These are phyloP conservation scores for Sminthurides bifidus DNA, from an alignment of 1,140 invertebrate species.

Conservation along the genomic window DNA sequence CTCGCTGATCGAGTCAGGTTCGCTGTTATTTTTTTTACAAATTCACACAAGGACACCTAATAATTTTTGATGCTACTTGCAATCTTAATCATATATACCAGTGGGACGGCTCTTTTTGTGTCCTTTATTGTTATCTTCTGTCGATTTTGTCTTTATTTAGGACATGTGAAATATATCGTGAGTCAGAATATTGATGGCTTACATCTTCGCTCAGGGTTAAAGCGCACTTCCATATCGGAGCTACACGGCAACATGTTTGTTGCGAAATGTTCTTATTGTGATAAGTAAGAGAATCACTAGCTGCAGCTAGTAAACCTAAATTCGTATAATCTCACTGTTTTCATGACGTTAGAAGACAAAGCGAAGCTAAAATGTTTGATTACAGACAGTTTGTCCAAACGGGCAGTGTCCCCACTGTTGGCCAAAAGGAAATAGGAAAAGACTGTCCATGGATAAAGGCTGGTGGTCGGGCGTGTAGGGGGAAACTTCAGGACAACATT, in stretches of 20 bases:
- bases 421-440: slow-evolving; percentile 71
- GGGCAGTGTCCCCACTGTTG: slow-evolving; percentile 66
- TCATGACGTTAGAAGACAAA: background rate
- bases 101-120: too few species aligned
- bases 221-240: slow-evolving; percentile 69
- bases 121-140: too few species aligned
- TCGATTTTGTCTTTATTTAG: slow-evolving; percentile 37
- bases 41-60: too few species aligned
- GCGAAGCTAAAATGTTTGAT: slow-evolving; percentile 27
- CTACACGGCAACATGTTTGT: slow-evolving; percentile 98
- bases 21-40: background rate
- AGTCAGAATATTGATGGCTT: slow-evolving; percentile 98
- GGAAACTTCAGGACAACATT: slow-evolving; percentile 78
- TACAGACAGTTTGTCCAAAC: slow-evolving; percentile 67
- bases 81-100: background rate
- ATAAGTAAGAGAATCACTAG: slow-evolving; percentile 48
- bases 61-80: background rate
- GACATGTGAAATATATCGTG: slow-evolving; percentile 72
- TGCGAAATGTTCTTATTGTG: slow-evolving; percentile 83
- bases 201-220: slow-evolving; percentile 78
- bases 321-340: background rate
- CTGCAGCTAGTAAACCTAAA: too few species aligned
- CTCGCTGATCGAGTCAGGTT: slow-evolving; percentile 56
- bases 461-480: slow-evolving; percentile 61
- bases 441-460: slow-evolving; percentile 51